Evolutionary conservation across 2,113 vertebrate genomes (phyloP).

Genomic region (Ptilorrhoa leucosticta): DNA sequence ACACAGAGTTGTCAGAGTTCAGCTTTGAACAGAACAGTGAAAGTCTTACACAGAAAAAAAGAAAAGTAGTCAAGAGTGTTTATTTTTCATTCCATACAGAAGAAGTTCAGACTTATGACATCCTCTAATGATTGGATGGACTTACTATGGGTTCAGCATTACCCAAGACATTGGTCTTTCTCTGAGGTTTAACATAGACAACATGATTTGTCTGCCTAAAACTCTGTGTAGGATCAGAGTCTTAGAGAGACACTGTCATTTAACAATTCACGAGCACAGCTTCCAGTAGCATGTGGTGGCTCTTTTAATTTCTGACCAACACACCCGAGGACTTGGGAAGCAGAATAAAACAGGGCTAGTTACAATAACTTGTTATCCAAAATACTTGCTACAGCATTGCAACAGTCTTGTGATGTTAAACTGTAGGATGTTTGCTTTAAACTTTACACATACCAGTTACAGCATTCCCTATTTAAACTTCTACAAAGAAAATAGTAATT

Average conservation of each 20-base stretch:
- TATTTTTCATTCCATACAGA: background rate
- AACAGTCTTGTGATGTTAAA: background rate
- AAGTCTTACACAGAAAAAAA: background rate
- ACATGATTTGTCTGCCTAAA: background rate
- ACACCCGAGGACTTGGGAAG: background rate
- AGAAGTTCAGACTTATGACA: background rate
- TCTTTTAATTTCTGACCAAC: background rate
- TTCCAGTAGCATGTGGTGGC: background rate
- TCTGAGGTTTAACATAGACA: rapidly evolving
- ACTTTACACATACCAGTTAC: background rate
- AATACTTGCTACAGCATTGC: background rate
- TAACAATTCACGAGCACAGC: background rate
- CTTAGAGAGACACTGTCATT: background rate
- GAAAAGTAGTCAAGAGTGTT: background rate
- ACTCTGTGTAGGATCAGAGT: background rate
- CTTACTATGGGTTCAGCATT: background rate
- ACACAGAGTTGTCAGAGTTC: background rate
- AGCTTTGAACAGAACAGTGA: background rate
- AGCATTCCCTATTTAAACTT: background rate
- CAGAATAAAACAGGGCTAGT: background rate
- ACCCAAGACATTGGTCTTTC: background rate
- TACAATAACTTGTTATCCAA: background rate
- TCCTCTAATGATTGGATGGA: background rate
- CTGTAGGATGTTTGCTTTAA: background rate
- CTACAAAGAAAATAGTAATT: background rate